A percentile compares a stretch with the other conserved stretches of the same genome.
phyloP scores from a whole-genome alignment of 2,888 invertebrate genomes.

The Autographa gamma region DNA sequence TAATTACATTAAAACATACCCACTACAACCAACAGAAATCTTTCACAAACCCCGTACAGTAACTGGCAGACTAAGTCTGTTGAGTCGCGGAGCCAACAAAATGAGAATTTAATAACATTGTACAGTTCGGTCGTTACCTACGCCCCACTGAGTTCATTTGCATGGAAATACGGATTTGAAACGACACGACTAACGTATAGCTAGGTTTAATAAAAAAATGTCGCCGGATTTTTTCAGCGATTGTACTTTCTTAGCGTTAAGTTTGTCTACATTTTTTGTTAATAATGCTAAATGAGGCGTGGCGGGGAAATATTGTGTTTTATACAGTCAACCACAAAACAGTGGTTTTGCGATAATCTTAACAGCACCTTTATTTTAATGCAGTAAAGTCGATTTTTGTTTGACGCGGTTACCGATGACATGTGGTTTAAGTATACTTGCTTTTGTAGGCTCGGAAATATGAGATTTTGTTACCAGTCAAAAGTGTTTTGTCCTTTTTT shows the following conservation, averaged over 20 bases:
- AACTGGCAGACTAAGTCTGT: constrained; percentile 25
- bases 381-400: neutral
- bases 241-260: constrained; percentile 42
- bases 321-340: neutral
- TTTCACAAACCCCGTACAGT: constrained; percentile 8
- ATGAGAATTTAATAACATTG: constrained; percentile 64
- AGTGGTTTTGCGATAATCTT: neutral
- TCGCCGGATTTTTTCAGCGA: constrained; percentile 27
- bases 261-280: constrained; percentile 16
- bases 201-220: constrained; percentile 45
- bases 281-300: constrained; percentile 7
- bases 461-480: neutral
- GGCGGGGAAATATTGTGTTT: constrained; percentile 3
- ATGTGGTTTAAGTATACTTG: neutral
- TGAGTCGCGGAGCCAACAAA: constrained; percentile 51
- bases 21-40: constrained; percentile 7
- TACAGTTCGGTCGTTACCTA: constrained; percentile 48
- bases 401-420: neutral
- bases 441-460: neutral
- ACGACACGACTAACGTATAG: constrained; percentile 45
- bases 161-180: constrained; percentile 63
- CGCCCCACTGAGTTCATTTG: constrained; percentile 59
- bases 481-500: neutral
- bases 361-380: neutral
- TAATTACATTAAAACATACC: neutral